phyloP scores from a whole-genome alignment of 1,140 invertebrate species.

The Bombus soroeensis region DNA sequence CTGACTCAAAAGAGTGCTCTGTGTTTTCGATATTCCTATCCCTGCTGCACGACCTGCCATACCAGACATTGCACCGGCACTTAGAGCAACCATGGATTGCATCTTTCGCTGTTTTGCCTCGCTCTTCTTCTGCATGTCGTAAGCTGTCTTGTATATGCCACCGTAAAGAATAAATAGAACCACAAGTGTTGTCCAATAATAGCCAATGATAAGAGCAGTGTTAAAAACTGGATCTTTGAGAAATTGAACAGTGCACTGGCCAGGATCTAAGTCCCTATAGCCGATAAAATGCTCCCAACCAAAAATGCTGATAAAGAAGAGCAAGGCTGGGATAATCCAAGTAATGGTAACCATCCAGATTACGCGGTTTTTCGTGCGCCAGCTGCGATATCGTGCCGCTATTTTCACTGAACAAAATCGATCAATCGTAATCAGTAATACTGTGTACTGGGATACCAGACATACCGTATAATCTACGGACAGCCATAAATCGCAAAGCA shows the following conservation, averaged over 20 bases:
- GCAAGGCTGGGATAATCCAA: conserved; percentile 97
- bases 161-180: conserved; percentile 97
- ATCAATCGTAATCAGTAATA: conserved; percentile 99
- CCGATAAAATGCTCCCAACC: conserved; percentile 99
- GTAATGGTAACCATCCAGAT: conserved; percentile 97
- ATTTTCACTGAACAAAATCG: conserved; percentile 99
- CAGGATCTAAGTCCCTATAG: conserved; percentile 92
- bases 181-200: conserved; percentile 98
- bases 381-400: conserved; percentile 97
- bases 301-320: conserved; percentile 99
- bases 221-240: conserved; percentile 99
- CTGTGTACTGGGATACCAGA: conserved; percentile 99
- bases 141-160: conserved; percentile 99
- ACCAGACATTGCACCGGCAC: conserved; percentile 93
- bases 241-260: conserved; percentile 98
- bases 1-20: conserved; percentile 87
- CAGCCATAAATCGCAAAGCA: conserved; percentile 99
- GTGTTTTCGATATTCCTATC: conserved; percentile 91
- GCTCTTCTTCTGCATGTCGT: conserved; percentile 98
- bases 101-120: conserved; percentile 97
- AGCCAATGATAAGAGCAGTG: conserved; percentile 98
- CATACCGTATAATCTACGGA: conserved; percentile 99
- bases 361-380: conserved; percentile 97
- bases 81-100: conserved; percentile 95
- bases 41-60: conserved; percentile 94